phyloP scores from a whole-genome alignment of 2,888 invertebrate species.

The Dicycla oo region DNA sequence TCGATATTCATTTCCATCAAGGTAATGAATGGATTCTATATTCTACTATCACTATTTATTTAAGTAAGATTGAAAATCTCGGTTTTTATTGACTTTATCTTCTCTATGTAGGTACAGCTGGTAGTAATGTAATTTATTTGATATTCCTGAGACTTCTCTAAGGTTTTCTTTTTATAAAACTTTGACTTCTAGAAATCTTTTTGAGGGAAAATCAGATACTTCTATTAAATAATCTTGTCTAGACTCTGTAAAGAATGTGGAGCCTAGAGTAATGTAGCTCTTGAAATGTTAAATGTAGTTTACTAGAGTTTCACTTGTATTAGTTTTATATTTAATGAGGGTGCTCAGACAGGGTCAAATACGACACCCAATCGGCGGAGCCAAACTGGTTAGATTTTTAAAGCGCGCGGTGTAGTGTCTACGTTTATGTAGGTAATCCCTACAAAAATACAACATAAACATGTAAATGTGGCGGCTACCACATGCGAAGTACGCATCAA shows the following conservation, averaged over 20 bases:
- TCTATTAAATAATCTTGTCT: neutral
- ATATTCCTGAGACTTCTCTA: constrained; percentile 5
- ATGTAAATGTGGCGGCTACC: no score
- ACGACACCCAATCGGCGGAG: neutral
- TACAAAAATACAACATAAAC: neutral
- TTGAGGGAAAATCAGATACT: neutral
- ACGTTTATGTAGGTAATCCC: neutral
- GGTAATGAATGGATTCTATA: constrained; percentile 10
- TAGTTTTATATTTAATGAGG: constrained; percentile 34
- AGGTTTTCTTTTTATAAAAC: neutral
- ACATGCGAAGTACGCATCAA: no score
- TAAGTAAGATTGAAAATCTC: constrained; percentile 10
- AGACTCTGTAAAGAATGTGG: neutral
- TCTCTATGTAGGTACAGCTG: neutral
- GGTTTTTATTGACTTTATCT: neutral
- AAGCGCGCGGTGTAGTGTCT: neutral
- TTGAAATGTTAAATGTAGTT: constrained; percentile 18
- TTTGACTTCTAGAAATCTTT: neutral
- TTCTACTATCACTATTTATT: constrained; percentile 10
- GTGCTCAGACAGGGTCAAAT: constrained; percentile 24
- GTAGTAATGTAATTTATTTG: constrained; percentile 18
- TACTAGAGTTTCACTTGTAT: constrained; percentile 27
- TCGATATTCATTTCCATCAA: constrained; percentile 41
- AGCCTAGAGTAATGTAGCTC: constrained; percentile 12
- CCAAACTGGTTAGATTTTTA: neutral